These are phyloP conservation scores for Barnardius zonarius DNA, from an alignment of 2,113 vertebrate species.

Conservation along the genomic window DNA sequence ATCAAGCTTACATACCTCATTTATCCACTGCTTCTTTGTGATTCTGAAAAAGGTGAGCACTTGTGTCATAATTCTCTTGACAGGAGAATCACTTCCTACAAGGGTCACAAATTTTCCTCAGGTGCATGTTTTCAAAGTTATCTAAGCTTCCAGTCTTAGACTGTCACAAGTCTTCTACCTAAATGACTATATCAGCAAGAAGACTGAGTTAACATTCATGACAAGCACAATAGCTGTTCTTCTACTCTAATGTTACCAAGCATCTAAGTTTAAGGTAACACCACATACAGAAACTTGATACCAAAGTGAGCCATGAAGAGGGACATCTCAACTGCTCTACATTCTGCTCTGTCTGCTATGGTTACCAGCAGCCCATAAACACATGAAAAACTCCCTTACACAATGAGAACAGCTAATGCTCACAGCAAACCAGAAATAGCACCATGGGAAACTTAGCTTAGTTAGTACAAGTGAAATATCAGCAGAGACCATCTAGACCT, in stretches of 20 bases:
- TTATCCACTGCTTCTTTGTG: background rate
- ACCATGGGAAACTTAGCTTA: constrained; percentile 44
- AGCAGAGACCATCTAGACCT: background rate
- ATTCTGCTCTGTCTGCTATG: background rate
- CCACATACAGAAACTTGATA: background rate
- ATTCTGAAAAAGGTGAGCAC: background rate
- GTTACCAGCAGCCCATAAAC: constrained; percentile 39
- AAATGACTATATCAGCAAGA: background rate
- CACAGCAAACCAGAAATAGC: constrained; percentile 41
- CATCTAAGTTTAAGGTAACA: background rate
- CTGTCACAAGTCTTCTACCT: background rate
- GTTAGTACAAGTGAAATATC: background rate
- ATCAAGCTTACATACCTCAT: background rate
- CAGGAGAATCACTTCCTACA: background rate
- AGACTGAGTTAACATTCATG: background rate
- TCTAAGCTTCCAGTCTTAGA: background rate
- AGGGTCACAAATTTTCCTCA: background rate
- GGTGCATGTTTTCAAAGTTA: background rate
- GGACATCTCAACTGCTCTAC: background rate
- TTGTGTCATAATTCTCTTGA: background rate
- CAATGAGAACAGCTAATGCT: background rate
- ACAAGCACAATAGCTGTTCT: background rate
- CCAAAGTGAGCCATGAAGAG: background rate
- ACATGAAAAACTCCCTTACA: background rate
- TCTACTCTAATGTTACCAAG: background rate